Conservation (phyloP, 2,888 invertebrate genomes). For the Leucania comma region DNA sequence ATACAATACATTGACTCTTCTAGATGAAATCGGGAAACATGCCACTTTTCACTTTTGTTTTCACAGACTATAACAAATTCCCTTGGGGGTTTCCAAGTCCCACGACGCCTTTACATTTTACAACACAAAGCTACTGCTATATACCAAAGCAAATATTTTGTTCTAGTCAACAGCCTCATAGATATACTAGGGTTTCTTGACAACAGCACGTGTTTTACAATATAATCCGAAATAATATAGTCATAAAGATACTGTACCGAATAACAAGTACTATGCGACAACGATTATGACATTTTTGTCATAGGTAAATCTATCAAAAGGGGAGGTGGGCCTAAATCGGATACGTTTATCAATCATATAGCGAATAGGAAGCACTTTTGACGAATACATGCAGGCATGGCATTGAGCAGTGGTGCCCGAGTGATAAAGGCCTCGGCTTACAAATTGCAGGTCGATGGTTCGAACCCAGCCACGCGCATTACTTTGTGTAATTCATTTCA, state of each 20-base stretch:
- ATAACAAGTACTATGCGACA: conserved; percentile 10
- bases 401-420: no score
- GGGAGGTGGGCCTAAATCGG: no score
- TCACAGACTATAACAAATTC: not conserved
- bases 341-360: no score
- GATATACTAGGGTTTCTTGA: conserved; percentile 14
- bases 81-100: conserved; percentile 21
- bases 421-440: no score
- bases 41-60: not conserved
- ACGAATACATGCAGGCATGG: no score
- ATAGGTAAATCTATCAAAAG: conserved; percentile 7
- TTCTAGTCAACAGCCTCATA: conserved; percentile 6
- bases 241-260: conserved; percentile 44
- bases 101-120: conserved; percentile 9
- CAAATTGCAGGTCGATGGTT: no score
- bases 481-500: no score
- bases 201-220: conserved; percentile 17
- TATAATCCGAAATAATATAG: conserved; percentile 33
- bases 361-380: no score
- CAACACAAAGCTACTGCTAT: conserved; percentile 34
- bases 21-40: not conserved
- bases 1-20: not conserved
- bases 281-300: conserved; percentile 13
- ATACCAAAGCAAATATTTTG: conserved; percentile 48
- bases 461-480: no score